Percentiles rank a stretch among this genome's conserved stretches.
phyloP scores from a whole-genome alignment of 2,888 invertebrate genomes.

The Aelia acuminata region DNA sequence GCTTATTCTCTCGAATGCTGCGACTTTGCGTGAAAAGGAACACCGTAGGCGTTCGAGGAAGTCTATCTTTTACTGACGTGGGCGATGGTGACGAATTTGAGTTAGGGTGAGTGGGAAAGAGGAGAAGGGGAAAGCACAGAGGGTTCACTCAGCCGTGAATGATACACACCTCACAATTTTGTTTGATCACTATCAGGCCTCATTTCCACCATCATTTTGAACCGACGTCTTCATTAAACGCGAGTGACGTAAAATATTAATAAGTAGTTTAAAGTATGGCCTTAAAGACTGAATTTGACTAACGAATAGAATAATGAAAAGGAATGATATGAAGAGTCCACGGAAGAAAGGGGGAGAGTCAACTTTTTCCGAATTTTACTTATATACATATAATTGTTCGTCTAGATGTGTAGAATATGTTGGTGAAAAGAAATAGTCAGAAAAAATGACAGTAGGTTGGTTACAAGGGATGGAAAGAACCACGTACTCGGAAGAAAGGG shows the following conservation, averaged over 20 bases:
- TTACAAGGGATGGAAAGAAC: no score
- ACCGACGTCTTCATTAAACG: neutral
- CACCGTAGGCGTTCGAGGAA: neutral
- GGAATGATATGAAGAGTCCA: no score
- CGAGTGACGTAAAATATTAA: neutral
- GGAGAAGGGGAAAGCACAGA: neutral
- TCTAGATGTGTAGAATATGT: no score
- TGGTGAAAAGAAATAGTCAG: no score
- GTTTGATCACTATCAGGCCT: neutral
- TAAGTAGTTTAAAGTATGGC: no score
- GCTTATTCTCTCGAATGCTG: neutral
- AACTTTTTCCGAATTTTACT: no score
- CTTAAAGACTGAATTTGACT: no score
- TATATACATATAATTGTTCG: no score
- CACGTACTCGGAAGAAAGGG: no score
- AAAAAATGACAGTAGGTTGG: no score
- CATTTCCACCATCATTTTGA: neutral
- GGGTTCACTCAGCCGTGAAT: neutral
- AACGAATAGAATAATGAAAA: no score
- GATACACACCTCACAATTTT: conserved; percentile 5
- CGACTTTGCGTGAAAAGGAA: neutral
- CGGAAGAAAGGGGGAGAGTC: no score
- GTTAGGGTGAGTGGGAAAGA: neutral
- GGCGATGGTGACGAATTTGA: conserved; percentile 2
- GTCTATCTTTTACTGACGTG: conserved; percentile 1